Base-by-base conservation (phyloP, 2,888 invertebrate species). In the Caenorhabditis macrosperma region DNA sequence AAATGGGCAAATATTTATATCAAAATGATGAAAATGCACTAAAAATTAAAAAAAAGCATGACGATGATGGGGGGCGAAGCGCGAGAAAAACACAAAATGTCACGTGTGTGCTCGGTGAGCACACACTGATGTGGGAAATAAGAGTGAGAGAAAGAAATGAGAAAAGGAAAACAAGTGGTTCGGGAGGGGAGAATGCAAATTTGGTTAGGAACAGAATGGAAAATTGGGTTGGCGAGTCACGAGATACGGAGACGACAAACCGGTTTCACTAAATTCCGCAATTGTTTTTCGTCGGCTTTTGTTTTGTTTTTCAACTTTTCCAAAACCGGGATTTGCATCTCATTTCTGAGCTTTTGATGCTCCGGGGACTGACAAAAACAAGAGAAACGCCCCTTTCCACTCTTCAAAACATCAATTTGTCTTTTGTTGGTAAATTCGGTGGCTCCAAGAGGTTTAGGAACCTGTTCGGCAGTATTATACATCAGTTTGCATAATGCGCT, bases 61-160 rank as follows among this genome's bases (percentile, higher is more conserved):
- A 50, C n/a, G 59, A 59, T 50, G 50, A 50, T 50, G 59, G 38
- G 38, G 17, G 33, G 1, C 22, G 20, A 24, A 60, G 61, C n/a
- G 60, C 41, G 22, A 67, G 28, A 30, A 57, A 46, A 57, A 60
- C 28, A 69, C 17, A 60, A 54, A 17, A 54, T 50, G 71, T 71
- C 71, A 71, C 71, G 71, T 71, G 71, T 71, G 71, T 71, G 71
- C 71, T 71, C 71, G 28, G 15, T 22, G 71, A 71, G 61, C 71
- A 71, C 71, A 71, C 46, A 71, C 38, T n/a, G 26, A 48, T 24
- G 15, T 12, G 5, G 17, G n/a, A 17, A 20, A 10, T 5, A 17
- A 44, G 15, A 38, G 5, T 3, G n/a, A 17, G 44, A 10, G 17
- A 17, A 44, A 33, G 15, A 22, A 44, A 33, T 17, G 30, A 44